Conservation (phyloP, 2,797 vertebrate species). For the Myiotriccus ornatus region DNA sequence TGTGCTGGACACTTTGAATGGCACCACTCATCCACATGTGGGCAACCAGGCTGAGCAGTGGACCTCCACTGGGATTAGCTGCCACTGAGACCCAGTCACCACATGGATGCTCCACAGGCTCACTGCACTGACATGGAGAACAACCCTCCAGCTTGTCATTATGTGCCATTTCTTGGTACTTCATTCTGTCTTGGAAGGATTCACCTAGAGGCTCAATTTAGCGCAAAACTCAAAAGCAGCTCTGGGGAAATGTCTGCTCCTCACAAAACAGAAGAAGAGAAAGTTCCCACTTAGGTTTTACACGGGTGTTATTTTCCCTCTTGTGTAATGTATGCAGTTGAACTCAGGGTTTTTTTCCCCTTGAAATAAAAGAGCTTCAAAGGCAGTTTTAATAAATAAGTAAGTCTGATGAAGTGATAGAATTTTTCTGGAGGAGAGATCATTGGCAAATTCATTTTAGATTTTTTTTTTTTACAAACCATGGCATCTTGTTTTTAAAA, state of each 20-base stretch:
- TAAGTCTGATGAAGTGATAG: conserved; percentile 61
- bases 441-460: conserved; percentile 49
- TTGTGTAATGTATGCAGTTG: conserved; percentile 43
- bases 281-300: conserved; percentile 32
- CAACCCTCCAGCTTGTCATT: not conserved
- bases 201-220: not conserved
- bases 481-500: conserved; percentile 39
- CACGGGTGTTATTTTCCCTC: conserved; percentile 46
- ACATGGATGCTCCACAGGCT: accelerated
- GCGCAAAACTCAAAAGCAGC: not conserved
- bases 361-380: conserved; percentile 67
- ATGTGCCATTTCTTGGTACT: not conserved
- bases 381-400: conserved; percentile 67
- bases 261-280: conserved; percentile 16
- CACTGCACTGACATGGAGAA: accelerated
- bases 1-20: not conserved
- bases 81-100: accelerated
- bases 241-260: not conserved
- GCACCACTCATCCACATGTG: accelerated
- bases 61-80: accelerated
- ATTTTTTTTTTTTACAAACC: conserved; percentile 45
- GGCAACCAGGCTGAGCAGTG: accelerated
- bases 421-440: conserved; percentile 64
- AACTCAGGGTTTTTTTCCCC: not conserved
- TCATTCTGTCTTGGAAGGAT: not conserved